These are phyloP conservation scores for Melospiza georgiana DNA, from an alignment of 2,113 vertebrate genomes.

Conservation along the genomic window DNA sequence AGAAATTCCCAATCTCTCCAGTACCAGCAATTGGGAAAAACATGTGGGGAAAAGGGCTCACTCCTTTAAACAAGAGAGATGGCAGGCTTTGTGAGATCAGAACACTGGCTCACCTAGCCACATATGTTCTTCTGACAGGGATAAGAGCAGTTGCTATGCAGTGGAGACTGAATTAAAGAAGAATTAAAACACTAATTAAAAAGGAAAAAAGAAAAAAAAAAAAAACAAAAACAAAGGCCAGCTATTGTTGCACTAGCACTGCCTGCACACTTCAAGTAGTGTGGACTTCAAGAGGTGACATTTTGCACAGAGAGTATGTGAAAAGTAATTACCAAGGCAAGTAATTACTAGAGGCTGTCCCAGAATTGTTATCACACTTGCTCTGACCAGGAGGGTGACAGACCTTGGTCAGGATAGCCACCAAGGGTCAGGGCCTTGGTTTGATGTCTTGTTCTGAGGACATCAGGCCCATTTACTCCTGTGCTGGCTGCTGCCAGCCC, in stretches of 20 bases:
- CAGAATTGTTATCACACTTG: not conserved
- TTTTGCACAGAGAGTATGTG: not conserved
- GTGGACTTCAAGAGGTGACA: not conserved
- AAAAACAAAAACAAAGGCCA: not conserved
- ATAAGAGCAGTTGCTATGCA: not conserved
- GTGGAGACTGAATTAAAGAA: not conserved
- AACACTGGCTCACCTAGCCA: not conserved
- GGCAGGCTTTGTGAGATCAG: not conserved
- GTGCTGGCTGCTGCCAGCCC: not conserved
- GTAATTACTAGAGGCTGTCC: not conserved
- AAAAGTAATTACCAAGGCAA: not conserved
- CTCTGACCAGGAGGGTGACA: not conserved
- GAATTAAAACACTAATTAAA: not conserved
- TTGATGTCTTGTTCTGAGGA: not conserved
- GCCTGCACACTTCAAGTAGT: not conserved
- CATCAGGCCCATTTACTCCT: not conserved
- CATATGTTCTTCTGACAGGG: not conserved
- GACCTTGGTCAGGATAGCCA: not conserved
- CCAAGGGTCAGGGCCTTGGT: not conserved
- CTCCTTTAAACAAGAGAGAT: not conserved
- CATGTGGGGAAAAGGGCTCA: accelerated
- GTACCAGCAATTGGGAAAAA: not conserved
- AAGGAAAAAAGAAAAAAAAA: not conserved
- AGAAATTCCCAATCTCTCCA: not conserved
- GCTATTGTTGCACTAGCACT: not conserved